Evolutionary conservation across 2,113 vertebrate species (phyloP).

Genomic region (Bujurquina vittata): DNA sequence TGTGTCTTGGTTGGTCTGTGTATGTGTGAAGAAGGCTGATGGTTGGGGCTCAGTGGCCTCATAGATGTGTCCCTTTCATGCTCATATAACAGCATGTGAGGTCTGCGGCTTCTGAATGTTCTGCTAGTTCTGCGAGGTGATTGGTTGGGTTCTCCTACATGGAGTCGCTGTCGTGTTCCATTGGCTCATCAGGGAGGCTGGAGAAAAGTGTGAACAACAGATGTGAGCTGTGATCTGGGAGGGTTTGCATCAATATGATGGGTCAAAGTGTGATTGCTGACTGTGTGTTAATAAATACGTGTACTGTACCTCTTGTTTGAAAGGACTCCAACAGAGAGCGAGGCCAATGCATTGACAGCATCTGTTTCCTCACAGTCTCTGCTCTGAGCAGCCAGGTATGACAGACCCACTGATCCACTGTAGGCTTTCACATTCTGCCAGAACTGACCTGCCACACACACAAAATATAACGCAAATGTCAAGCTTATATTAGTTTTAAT

Average conservation of each 20-base stretch:
- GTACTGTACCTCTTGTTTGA: conserved; percentile 83
- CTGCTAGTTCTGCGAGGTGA: conserved; percentile 43
- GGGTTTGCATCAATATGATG: neutral
- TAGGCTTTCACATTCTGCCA: conserved; percentile 88
- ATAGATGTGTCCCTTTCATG: conserved; percentile 39
- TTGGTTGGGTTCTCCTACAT: conserved; percentile 61
- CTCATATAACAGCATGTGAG: conserved; percentile 44
- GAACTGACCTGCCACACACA: conserved; percentile 86
- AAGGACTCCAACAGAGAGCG: conserved; percentile 88
- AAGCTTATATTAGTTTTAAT: neutral
- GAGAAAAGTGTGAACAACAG: neutral
- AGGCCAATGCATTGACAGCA: conserved; percentile 91
- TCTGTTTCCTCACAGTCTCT: conserved; percentile 91
- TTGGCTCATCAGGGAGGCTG: conserved; percentile 78
- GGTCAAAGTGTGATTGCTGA: neutral
- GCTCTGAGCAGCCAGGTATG: conserved; percentile 85
- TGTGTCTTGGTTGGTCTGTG: conserved; percentile 4
- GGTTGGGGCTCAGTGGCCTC: conserved; percentile 55
- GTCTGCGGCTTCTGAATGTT: conserved; percentile 35
- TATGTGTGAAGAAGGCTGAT: conserved; percentile 55
- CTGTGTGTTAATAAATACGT: neutral
- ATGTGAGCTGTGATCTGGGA: conserved; percentile 8
- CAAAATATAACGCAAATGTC: neutral
- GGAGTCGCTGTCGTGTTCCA: conserved; percentile 79
- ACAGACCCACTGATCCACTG: conserved; percentile 82